These are phyloP conservation scores for Delichon dasypus DNA, from an alignment of 2,797 vertebrate genomes.

Conservation along the genomic window DNA sequence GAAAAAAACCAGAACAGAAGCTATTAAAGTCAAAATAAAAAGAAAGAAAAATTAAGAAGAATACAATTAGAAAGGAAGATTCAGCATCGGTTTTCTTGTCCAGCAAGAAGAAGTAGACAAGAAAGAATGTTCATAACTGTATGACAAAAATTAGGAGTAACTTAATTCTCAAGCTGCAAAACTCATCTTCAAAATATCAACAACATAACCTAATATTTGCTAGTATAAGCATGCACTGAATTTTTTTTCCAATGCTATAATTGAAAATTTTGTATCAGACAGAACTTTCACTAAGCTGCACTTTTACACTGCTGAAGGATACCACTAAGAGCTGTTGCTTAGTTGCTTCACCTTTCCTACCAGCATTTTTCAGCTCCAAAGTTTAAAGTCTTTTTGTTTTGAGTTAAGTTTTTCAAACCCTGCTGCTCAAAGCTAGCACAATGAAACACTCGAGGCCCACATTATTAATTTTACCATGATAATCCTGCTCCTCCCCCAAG, in stretches of 20 bases:
- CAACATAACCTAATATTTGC: not conserved
- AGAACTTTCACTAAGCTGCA: not conserved
- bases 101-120: not conserved
- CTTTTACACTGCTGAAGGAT: not conserved
- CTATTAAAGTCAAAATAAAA: not conserved
- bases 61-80: not conserved
- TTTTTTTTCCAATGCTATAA: not conserved
- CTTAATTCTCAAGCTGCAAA: not conserved
- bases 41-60: not conserved
- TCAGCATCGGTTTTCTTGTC: not conserved
- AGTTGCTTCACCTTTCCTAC: not conserved
- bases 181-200: not conserved
- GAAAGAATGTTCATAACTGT: not conserved
- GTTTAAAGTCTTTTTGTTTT: not conserved
- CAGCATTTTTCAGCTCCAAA: not conserved
- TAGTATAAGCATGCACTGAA: not conserved
- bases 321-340: not conserved
- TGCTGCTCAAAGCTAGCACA: not conserved
- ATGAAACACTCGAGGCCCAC: not conserved
- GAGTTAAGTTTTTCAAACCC: not conserved
- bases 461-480: slow-evolving; percentile 4
- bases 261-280: not conserved
- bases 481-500: slow-evolving; percentile 17
- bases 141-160: not conserved
- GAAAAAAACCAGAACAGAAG: not conserved